Conservation (phyloP, 2,888 invertebrate genomes). For the Crioceris asparagi region DNA sequence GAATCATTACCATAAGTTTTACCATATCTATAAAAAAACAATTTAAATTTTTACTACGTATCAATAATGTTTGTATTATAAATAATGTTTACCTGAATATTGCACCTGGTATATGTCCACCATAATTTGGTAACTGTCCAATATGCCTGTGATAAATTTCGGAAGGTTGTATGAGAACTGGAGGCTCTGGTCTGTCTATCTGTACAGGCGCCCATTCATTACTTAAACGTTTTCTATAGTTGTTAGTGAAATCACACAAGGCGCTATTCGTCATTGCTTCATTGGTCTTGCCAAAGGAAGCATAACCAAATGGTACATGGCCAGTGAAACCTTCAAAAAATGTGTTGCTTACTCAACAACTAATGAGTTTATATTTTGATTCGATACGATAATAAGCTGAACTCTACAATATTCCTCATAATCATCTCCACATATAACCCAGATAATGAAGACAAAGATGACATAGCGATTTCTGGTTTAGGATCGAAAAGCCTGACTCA, state of each 20-base stretch:
- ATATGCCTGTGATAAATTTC: conserved; percentile 64
- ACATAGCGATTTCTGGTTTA: too few relatives aligned
- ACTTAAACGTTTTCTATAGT: conserved; percentile 59
- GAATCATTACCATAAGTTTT: conserved; percentile 67
- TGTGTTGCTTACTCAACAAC: too few relatives aligned
- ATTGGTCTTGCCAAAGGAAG: conserved; percentile 52
- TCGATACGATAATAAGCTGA: too few relatives aligned
- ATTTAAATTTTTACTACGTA: neutral
- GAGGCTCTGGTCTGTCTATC: conserved; percentile 43
- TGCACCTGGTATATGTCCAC: conserved; percentile 67
- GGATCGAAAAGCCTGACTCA: too few relatives aligned
- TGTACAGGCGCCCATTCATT: conserved; percentile 66
- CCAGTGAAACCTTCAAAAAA: conserved; percentile 48
- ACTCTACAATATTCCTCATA: too few relatives aligned
- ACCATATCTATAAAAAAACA: conserved; percentile 48
- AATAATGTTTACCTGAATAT: conserved; percentile 55
- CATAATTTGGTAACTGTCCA: conserved; percentile 66
- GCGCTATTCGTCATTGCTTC: conserved; percentile 59
- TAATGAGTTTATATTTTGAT: too few relatives aligned
- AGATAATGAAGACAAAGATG: too few relatives aligned
- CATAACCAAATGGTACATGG: conserved; percentile 55
- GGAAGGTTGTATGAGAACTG: conserved; percentile 40
- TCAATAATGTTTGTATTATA: neutral
- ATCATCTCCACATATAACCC: too few relatives aligned
- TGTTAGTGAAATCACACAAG: conserved; percentile 63